Evolutionary conservation across 2,113 vertebrate species (phyloP), one percentile per base, ranked within the genome.

Genomic region (Geothlypis trichas): DNA sequence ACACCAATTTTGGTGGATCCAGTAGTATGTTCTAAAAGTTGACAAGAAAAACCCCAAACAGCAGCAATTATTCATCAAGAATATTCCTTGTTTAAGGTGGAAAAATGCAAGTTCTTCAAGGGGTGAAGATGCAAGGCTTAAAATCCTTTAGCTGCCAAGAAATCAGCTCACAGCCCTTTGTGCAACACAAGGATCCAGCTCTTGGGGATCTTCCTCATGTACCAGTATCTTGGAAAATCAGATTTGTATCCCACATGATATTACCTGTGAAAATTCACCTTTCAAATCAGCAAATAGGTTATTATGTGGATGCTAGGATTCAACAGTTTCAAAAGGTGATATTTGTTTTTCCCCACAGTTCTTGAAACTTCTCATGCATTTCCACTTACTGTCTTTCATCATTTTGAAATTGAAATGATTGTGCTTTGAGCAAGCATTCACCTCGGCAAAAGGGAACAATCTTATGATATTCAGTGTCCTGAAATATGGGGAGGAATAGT

Each of bases 401-500:
- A 90, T 86, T 91, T 94, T 95, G 90, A 96, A 96, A 95, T 86
- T 95, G 96, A 94, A 96, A 96, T 88, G 85, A 95, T 93, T 96
- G 93, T 93, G 79, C 93, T 96, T 95, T 95, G 90, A 95, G 88
- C 76, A 89, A 96, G 88, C 80, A 76, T 96, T 89, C 80, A 85
- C 83, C 86, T 89, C 83, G 9, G 71, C 76, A 57, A 65, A 88
- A 89, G 79, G 88, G 92, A 95, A 78, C 73, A 92, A 96, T 94
- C 90, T 81, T 71, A 65, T 76, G 93, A 90, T 96, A 94, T 96
- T 93, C 82, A 59, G 61, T 78, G 68, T 86, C 93, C 92, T 93
- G 90, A 95, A 96, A 93, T 89, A 92, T 75, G 57, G 54, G 57
- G 68, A 95, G 75, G 93, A 94, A 89, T 69, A 78, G 88, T 90